Conservation (phyloP, 2,888 invertebrate genomes). For the Erannis defoliaria region DNA sequence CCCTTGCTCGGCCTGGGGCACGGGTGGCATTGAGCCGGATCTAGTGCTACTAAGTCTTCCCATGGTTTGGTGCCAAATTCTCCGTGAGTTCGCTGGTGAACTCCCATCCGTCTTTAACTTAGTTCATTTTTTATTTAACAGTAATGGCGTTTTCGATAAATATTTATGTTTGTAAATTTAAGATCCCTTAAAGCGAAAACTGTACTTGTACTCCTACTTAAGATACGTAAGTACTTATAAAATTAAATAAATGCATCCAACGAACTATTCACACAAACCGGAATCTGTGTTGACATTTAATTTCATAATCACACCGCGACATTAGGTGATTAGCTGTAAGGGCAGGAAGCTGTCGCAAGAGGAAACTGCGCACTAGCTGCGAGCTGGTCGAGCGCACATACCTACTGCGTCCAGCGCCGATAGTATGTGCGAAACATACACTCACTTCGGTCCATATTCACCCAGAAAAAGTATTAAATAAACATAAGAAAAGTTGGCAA, state of each 20-base stretch:
- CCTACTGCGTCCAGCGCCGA: conserved; percentile 7
- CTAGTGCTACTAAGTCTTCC: conserved; percentile 34
- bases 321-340: not conserved
- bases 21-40: conserved; percentile 64
- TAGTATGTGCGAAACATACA: not conserved
- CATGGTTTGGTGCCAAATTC: conserved; percentile 66
- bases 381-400: conserved; percentile 25
- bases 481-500: conserved; percentile 11
- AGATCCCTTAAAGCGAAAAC: no score
- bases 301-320: conserved; percentile 17
- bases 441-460: conserved; percentile 1
- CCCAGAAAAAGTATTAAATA: conserved; percentile 11
- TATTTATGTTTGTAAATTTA: not conserved
- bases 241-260: not conserved
- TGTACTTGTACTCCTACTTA: no score
- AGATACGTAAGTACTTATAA: not conserved
- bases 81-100: conserved; percentile 46
- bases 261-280: not conserved
- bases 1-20: conserved; percentile 65
- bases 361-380: conserved; percentile 27
- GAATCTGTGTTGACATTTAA: conserved; percentile 10
- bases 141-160: conserved; percentile 15
- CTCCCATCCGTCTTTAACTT: conserved; percentile 42
- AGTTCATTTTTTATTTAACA: conserved; percentile 34
- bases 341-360: conserved; percentile 40